Base-by-base conservation (phyloP, 2,888 invertebrate genomes). In the Reticulitermes lucifugus region DNA sequence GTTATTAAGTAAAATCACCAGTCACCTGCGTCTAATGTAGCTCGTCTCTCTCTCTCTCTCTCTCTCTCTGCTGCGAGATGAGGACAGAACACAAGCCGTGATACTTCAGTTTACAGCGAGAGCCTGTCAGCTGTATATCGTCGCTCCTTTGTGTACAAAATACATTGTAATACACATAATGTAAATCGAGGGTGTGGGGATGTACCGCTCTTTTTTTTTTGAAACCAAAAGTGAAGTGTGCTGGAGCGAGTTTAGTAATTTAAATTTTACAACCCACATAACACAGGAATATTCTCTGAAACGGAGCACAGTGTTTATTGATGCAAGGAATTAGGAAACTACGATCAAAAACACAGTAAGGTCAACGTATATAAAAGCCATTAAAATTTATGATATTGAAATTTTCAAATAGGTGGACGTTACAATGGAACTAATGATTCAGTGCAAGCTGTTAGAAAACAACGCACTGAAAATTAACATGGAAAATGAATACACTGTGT, bases 261-360 rank as follows among this genome's bases (percentile, higher is more conserved):
- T 73, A 73, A 73, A 73, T 73, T 73, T 73, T 73, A 73, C 73
- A 73, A 41, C 73, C 25, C 73, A 73, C 7, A 73, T 73, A 73
- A 73, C 73, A 73, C 73, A 73, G 35, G 14, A 73, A 73, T 41
- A 73, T 73, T 41, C 73, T 73, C 10, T 73, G 14, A 21, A 29
- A 60, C 60, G 55, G n/a, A 22, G 35, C 14, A 60, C 35, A 59
- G 22, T 80, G 59, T 80, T 80, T 60, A 59, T 35, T 80, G 35
- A 59, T 35, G 59, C 59, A 25, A 18, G 55, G 35, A 80, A 80
- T 73, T 73, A 73, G 35, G 41, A 65, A 65, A 12, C 25, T 25
- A 12, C 18, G 65, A 25, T 65, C 65, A 65, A 65, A 65, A 65
- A n/a, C 65, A 65, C 65, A 65, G 12, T 10, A 65, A 2, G 25